Base-by-base conservation (phyloP, 1,140 invertebrate species). In the Adelges cooleyi region DNA sequence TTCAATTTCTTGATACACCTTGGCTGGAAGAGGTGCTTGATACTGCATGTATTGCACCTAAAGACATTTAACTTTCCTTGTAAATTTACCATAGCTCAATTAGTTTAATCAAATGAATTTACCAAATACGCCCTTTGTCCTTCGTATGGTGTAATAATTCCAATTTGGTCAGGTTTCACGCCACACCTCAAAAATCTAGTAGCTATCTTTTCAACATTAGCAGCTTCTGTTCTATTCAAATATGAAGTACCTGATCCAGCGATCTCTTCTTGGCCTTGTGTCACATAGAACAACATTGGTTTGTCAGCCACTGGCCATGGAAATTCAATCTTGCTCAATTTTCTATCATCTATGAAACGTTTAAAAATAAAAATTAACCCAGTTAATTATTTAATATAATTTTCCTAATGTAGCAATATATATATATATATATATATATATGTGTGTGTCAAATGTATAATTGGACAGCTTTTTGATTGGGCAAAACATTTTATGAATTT, bases 141-240 rank as follows among this genome's bases (percentile, higher is more conserved):
- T 77, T 99, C 96, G 70, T 99, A 99, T 0, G 97, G 97, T 0
- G 97, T 99, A 46, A 99, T 97, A 25, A 99, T 92, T n/a, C 97
- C 97, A 65, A 99, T 99, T 75, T 99, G 96, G 70, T 97, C 93
- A 0, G 97, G 95, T 71, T 94, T 90, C 0, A 99, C 87, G 5
- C 96, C 95, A 10, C 89, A 89, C 70, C 95, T 87, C 6, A 99
- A 76, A 71, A 98, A 95, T 44, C 89, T 80, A 0, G 93, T 97
- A 0, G 92, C 90, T 40, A 99, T 86, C 74, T 98, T 99, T 75
- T 99, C 97, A 1, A 99, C 96, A 75, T 96, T 96, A 0, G 95
- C 87, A 0, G 97, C 96, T 77, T 99, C 97, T 0, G 97, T 98
- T 68, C 96, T 81, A 76, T 99, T 99, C 10, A 99, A 78, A 75